phyloP scores from a whole-genome alignment of 2,888 invertebrate species.

The Lydus trimaculatus region DNA sequence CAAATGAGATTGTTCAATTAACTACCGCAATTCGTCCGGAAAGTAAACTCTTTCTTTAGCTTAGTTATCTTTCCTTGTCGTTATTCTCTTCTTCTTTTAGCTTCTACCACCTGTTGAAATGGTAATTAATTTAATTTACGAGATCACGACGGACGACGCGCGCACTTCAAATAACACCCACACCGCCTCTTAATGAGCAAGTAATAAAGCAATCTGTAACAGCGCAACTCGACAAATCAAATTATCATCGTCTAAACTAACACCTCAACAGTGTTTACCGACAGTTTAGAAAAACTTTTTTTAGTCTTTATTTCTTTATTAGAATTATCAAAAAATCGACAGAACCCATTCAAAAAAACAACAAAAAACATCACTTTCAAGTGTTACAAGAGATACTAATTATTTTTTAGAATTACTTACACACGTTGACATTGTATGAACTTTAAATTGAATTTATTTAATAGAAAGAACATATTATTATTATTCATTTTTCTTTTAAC shows the following conservation, averaged over 20 bases:
- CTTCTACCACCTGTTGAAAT: constrained; percentile 55
- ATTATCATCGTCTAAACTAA: constrained; percentile 30
- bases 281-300: not conserved
- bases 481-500: not conserved
- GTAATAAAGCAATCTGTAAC: constrained; percentile 53
- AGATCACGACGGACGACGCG: constrained; percentile 46
- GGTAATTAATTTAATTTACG: constrained; percentile 58
- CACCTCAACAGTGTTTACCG: not conserved
- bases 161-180: constrained; percentile 42
- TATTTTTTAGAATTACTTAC: too few relatives aligned
- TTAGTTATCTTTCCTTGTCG: constrained; percentile 19
- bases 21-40: constrained; percentile 47
- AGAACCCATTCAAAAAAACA: not conserved
- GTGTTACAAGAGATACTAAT: too few relatives aligned
- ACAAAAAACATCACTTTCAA: too few relatives aligned
- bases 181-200: constrained; percentile 50
- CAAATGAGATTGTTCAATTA: constrained; percentile 52
- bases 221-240: constrained; percentile 40
- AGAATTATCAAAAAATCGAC: not conserved
- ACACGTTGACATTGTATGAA: too few relatives aligned
- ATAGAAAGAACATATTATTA: not conserved
- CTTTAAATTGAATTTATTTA: not conserved
- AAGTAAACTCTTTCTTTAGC: constrained; percentile 50
- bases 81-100: constrained; percentile 27
- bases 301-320: not conserved